Evolutionary conservation across 1,140 invertebrate genomes (phyloP).

Genomic region (Hyles vespertilio): DNA sequence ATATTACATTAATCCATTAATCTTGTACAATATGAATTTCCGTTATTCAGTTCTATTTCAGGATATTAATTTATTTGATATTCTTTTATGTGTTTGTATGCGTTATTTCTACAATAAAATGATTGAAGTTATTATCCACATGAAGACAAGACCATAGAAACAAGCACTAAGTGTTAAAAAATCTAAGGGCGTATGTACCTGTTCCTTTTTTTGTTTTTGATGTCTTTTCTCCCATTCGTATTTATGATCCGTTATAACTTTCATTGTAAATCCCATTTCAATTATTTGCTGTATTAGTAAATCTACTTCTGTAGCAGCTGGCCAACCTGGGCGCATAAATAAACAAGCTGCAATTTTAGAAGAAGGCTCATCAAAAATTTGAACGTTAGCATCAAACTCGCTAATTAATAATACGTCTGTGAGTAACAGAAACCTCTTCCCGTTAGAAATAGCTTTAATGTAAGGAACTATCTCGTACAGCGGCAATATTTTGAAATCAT

Average conservation of each 20-base stretch:
- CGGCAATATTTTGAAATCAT: constrained; percentile 25
- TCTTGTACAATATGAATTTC: neutral
- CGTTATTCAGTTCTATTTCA: neutral
- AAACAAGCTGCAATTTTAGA: constrained; percentile 21
- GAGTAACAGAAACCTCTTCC: constrained; percentile 33
- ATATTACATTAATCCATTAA: no score
- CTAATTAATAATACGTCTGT: constrained; percentile 22
- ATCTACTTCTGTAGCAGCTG: constrained; percentile 30
- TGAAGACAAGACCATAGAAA: constrained; percentile 37
- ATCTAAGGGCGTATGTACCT: constrained; percentile 17
- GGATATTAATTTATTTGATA: neutral
- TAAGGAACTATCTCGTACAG: constrained; percentile 20
- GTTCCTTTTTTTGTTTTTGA: neutral
- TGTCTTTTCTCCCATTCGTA: constrained; percentile 3
- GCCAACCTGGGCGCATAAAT: constrained; percentile 44
- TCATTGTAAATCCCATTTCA: constrained; percentile 31
- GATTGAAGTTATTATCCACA: constrained; percentile 28
- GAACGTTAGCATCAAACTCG: constrained; percentile 21
- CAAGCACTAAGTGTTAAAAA: constrained; percentile 30
- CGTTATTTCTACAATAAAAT: constrained; percentile 38
- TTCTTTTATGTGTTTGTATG: neutral
- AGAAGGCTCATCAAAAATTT: constrained; percentile 34
- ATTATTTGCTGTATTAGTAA: constrained; percentile 20
- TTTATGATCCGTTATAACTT: constrained; percentile 20
- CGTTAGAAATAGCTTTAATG: constrained; percentile 28